Evolutionary conservation across 2,113 vertebrate species (phyloP), one percentile per base, ranked within the genome.

Genomic region (Apteryx owenii): DNA sequence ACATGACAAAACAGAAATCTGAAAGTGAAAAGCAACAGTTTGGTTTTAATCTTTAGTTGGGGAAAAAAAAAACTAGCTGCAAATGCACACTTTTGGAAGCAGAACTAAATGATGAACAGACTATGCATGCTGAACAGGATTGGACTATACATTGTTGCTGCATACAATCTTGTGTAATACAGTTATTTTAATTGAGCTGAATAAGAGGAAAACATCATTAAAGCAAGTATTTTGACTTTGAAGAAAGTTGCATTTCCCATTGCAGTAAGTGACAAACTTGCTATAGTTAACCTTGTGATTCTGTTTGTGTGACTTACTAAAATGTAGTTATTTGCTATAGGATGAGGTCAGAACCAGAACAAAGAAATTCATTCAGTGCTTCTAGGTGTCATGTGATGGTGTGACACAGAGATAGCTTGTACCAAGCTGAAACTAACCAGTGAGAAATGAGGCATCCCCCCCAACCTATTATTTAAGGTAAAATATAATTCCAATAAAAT

Each of bases 281-380:
- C 40, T 90, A 3, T 80, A 15, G 95, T 46, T 92, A 86, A 33
- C 46, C 12, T 72, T 89, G 68, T 77, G 76, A 9, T 70, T 69
- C 51, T 88, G 73, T 88, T 95, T 93, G 54, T 93, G n/a, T 87
- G 78, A n/a, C 54, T 71, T 65, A n/a, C 75, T 76, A 82, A 92
- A 84, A 50, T 95, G 90, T 94, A 77, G 44, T 91, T 64, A 60
- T 79, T 95, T 94, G 69, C 87, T 92, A 78, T 94, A 96, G 56
- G 73, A 85, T 97, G 96, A 95, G 95, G 81, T 97, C 92, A 96
- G 82, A 89, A 77, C 70, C 3, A 1, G 31, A 93, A 98, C 88
- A 96, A 95, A 97, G 87, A 29, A 65, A 69, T 94, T 81, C 71
- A 66, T 79, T 97, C 79, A 94, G 51, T 85, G 42, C 66, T 93